Base-by-base conservation (phyloP, 2,113 vertebrate genomes). In the Urocolius indicus region DNA sequence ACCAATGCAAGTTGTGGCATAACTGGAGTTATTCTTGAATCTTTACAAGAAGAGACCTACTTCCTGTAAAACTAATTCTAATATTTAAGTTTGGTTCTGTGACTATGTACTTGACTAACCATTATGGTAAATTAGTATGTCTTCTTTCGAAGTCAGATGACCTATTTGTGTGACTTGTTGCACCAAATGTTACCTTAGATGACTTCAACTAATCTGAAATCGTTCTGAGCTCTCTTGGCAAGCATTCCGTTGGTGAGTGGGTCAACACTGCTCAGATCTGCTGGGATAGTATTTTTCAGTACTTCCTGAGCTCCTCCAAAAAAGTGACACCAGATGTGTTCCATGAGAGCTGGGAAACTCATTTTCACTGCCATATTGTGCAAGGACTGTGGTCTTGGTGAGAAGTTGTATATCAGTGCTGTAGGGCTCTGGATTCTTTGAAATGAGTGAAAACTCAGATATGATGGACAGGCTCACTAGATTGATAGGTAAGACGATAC, bases 141-240 rank as follows among this genome's bases (percentile, higher is more conserved):
- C 41, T 54, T 94, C 55, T 11, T 71, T 59, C 66, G 51, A 6
- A 87, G 86, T 55, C 16, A 58, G 29, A 82, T 69, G 83, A 54
- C 76, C 76, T 51, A 23, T 61, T 95, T 94, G 16, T 0, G 45
- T 96, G 89, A 95, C 73, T 95, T 74, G 81, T 51, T 72, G 57
- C 38, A 71, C 49, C 68, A 58, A 90, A 43, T 49, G 48, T 94
- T 93, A 87, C 87, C 92, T 87, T 52, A 5, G 81, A 74, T 94
- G 89, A 84, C 89, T 91, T 95, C 29, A 71, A 78, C 61, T 89
- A 55, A 55, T 96, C 43, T 87, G 93, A 69, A 93, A 84, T 69
- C 0, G 0, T 83, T 86, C 46, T 84, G 51, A 84, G 65, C 66
- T 67, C 49, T 82, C 27, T 66, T 89, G 89, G 68, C 76, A 81